phyloP scores from a whole-genome alignment of 2,888 invertebrate species.

The Conops quadrifasciatus region DNA sequence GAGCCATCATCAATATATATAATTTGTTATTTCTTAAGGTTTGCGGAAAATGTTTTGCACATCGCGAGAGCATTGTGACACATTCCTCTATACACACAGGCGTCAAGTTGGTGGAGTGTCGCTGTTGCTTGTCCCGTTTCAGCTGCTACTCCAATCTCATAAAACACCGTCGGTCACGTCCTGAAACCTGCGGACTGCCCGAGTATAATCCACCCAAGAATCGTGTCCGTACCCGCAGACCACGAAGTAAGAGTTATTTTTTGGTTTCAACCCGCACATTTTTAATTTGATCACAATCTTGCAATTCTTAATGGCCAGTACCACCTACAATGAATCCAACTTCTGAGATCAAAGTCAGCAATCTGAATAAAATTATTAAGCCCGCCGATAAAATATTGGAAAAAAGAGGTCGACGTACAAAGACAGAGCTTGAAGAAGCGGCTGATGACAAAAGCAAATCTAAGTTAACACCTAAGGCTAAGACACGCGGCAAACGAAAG shows the following conservation, averaged over 20 bases:
- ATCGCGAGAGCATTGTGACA: slow-evolving; percentile 66
- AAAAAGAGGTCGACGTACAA: slow-evolving; percentile 6
- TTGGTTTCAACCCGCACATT: background rate
- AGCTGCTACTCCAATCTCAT: slow-evolving; percentile 67
- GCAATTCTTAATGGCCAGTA: slow-evolving; percentile 40
- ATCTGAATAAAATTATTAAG: slow-evolving; percentile 49
- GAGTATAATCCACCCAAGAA: slow-evolving; percentile 53
- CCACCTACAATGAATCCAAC: slow-evolving; percentile 51
- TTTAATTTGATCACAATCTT: background rate
- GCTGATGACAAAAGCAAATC: background rate
- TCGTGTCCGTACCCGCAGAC: slow-evolving; percentile 47
- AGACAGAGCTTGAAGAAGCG: background rate
- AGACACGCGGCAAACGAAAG: slow-evolving; percentile 14
- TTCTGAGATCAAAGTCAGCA: slow-evolving; percentile 53
- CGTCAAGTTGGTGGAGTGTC: slow-evolving; percentile 61
- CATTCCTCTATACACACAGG: slow-evolving; percentile 66
- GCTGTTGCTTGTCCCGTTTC: slow-evolving; percentile 66
- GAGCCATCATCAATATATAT: slow-evolving; percentile 2
- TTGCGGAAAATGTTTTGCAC: slow-evolving; percentile 65
- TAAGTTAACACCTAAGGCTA: slow-evolving; percentile 3
- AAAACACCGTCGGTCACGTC: slow-evolving; percentile 66
- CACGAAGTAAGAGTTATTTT: slow-evolving; percentile 46
- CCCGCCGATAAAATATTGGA: slow-evolving; percentile 46
- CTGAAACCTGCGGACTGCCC: slow-evolving; percentile 64
- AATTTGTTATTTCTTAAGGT: slow-evolving; percentile 45